Conservation (phyloP, 2,888 invertebrate genomes). For the Erebia ligea region DNA sequence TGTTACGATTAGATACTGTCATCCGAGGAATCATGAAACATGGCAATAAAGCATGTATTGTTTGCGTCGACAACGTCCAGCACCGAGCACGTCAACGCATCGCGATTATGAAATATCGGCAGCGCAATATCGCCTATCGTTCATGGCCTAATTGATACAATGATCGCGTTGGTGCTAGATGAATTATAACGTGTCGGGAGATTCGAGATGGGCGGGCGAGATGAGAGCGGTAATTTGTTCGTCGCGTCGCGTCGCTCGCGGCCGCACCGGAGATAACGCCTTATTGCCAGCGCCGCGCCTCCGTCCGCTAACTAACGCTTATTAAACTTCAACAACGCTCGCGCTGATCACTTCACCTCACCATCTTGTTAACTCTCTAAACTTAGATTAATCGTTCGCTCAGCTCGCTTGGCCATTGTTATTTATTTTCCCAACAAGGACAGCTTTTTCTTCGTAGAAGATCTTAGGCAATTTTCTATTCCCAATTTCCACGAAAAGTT, state of each 20-base stretch:
- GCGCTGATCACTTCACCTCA: constrained; percentile 78
- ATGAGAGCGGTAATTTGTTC: constrained; percentile 61
- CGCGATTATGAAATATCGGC: constrained; percentile 40
- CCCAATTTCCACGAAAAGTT: constrained; percentile 14
- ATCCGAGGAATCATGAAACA: constrained; percentile 10
- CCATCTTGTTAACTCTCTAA: constrained; percentile 79
- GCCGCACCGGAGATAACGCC: constrained; percentile 77
- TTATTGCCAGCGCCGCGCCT: constrained; percentile 72
- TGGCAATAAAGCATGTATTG: constrained; percentile 12
- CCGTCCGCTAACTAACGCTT: constrained; percentile 77
- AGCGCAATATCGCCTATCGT: constrained; percentile 46
- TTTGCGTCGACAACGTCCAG: neutral
- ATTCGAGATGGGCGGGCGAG: constrained; percentile 44
- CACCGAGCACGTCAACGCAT: constrained; percentile 10
- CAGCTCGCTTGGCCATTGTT: constrained; percentile 58
- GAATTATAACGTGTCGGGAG: constrained; percentile 50
- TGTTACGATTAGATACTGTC: constrained; percentile 11
- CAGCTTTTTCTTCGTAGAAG: constrained; percentile 21
- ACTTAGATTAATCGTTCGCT: constrained; percentile 80
- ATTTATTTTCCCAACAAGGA: constrained; percentile 63
- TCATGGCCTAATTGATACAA: constrained; percentile 53
- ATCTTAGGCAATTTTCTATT: constrained; percentile 15
- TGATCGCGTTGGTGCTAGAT: constrained; percentile 48
- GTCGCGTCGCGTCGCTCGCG: constrained; percentile 46
- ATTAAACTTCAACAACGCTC: constrained; percentile 81